Base-by-base conservation (phyloP, 2,113 vertebrate genomes). In the Amia ocellicauda region DNA sequence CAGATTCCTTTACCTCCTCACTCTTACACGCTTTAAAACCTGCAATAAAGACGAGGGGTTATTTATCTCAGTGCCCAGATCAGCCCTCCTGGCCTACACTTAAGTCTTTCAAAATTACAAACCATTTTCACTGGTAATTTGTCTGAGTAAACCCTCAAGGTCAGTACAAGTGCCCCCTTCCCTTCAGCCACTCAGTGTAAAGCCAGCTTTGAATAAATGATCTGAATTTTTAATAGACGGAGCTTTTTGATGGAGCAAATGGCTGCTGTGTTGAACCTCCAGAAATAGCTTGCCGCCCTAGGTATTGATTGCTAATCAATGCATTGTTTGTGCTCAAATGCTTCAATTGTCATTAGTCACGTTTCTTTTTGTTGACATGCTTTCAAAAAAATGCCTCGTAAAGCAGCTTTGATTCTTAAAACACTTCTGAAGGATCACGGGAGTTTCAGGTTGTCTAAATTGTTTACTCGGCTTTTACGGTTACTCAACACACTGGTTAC, bases 291-390 rank as follows among this genome's bases (percentile, higher is more conserved):
- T 28, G 24, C 40, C 24, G 40, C 4, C 17, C 26, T 42, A 40
- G 20, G 27, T 63, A 63, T 63, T 42, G 62, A 63, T 63, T 29
- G 10, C 40, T 10, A 40, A 22, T 63, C 53, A 27, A 47, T 7
- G 45, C 3, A 0, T 54, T 56, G 10, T 24, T 24, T 20, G 36
- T 8, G 24, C 22, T 56, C 9, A 24, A 54, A 27, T 42, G 19
- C n/a, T 24, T 63, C 27, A 24, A 16, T 45, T 27, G 4, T 7
- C 45, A 24, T 43, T 19, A 7, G 31, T 36, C 31, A 36, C 31
- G 5, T 36, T 36, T 36, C 31, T 36, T 11, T 36, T 36, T 36
- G 5, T 36, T 36, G 31, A 47, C 13, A 13, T 47, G 45, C 45
- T n/a, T 47, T 47, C 5, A 47, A 17, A 17, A 47, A 36, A 5